Base-by-base conservation (phyloP, 2,888 invertebrate species). In the Lamproptera curius region DNA sequence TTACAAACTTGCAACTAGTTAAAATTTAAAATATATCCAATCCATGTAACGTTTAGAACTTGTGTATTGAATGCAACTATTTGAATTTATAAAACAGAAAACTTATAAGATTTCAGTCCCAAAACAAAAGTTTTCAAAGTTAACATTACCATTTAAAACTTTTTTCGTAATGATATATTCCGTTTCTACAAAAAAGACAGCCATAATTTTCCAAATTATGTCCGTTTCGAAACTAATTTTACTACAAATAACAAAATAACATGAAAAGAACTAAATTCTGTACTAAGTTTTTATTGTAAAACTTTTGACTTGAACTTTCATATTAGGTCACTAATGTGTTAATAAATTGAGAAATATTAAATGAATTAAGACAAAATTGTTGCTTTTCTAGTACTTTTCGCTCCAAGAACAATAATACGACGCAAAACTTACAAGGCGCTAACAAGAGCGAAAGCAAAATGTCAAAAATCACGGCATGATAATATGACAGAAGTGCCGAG, bases 391-490 rank as follows among this genome's bases (percentile, higher is more conserved):
- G 44, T 49, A 62, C 15, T 49, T 44, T 40, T 40, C 40, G 40
- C 40, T 61, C 52, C 60, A 64, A 69, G 71, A 67, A 70, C 73
- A 73, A 75, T 78, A 77, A 82, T 83, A 81, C 82, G 84, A 82
- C 85, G 85, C 83, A 85, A 82, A 85, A 83, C 75, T 81, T 74
- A 68, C 72, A 65, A 76, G 76, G 84, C 79, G 82, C 83, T 82
- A 76, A 79, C 80, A 76, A 76, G 76, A 80, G 62, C 73, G 65
- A 76, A 70, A 69, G 70, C 75, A 83, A 82, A 81, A 80, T 84
- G 82, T 80, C 80, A 81, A 83, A 79, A 76, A 70, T 72, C 73
- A 70, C 70, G 71, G 77, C 72, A 74, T 73, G 79, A 79, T 76
- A 78, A 73, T 77, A 60, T 84, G 84, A 81, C 83, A 84, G 81